Evolutionary conservation across 1,140 invertebrate genomes (phyloP).

Genomic region (Pogonomyrmex californicus): DNA sequence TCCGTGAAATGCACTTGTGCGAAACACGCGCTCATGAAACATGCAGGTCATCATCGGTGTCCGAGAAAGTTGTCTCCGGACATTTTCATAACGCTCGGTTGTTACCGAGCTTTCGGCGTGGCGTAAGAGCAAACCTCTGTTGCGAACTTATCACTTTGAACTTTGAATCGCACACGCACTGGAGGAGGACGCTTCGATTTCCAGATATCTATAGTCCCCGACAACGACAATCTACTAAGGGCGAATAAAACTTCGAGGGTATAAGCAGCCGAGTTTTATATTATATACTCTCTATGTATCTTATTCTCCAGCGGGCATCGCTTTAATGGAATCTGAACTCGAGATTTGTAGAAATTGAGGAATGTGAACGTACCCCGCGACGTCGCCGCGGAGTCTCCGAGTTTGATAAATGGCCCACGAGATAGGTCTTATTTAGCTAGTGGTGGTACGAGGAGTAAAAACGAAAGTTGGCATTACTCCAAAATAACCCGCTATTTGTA

Average conservation of each 20-base stretch:
- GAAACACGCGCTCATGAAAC: slow-evolving; percentile 41
- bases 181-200: background rate
- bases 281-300: background rate
- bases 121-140: background rate
- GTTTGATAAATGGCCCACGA: slow-evolving; percentile 37
- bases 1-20: slow-evolving; percentile 34
- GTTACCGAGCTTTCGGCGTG: slow-evolving; percentile 40
- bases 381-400: slow-evolving; percentile 19
- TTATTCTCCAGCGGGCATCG: background rate
- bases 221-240: background rate
- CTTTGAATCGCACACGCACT: background rate
- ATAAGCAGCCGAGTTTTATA: slow-evolving; percentile 12
- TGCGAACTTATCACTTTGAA: slow-evolving; percentile 12
- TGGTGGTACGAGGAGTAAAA: slow-evolving; percentile 22
- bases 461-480: slow-evolving; percentile 41
- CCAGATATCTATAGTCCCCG: background rate
- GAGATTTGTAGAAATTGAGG: slow-evolving; percentile 2
- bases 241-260: slow-evolving; percentile 1
- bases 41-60: slow-evolving; percentile 40
- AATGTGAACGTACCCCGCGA: slow-evolving; percentile 9
- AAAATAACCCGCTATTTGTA: slow-evolving; percentile 32
- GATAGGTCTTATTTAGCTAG: slow-evolving; percentile 42
- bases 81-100: slow-evolving; percentile 25
- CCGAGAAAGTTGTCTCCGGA: slow-evolving; percentile 42
- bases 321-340: slow-evolving; percentile 10